These are phyloP conservation scores for Nothura maculosa DNA, from an alignment of 2,797 vertebrate species.

Conservation along the genomic window DNA sequence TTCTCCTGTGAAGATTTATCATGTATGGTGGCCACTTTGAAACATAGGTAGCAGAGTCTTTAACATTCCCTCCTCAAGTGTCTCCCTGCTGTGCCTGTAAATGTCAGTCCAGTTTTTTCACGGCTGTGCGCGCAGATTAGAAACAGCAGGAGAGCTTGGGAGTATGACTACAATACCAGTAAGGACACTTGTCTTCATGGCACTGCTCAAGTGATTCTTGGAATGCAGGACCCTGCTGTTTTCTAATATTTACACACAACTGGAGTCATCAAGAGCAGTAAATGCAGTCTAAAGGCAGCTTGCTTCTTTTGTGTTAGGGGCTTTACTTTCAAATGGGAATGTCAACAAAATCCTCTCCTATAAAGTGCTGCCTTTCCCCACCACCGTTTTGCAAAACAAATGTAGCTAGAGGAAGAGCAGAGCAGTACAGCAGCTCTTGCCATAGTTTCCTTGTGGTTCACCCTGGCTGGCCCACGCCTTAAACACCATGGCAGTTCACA, in stretches of 20 bases:
- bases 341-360: constrained; percentile 55
- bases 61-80: constrained; percentile 95
- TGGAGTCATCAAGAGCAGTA: constrained; percentile 89
- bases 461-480: not conserved
- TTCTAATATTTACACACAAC: constrained; percentile 99
- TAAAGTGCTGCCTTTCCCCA: not conserved
- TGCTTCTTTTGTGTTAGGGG: constrained; percentile 80
- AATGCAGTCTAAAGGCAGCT: constrained; percentile 82
- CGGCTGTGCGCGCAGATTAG: constrained; percentile 97
- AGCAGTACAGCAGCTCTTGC: not conserved
- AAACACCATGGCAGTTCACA: not conserved
- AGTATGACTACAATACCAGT: constrained; percentile 94
- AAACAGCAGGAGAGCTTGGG: constrained; percentile 93
- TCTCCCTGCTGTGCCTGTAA: constrained; percentile 97
- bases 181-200: constrained; percentile 93
- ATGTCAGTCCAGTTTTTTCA: constrained; percentile 99
- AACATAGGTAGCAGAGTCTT: constrained; percentile 93
- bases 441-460: not conserved
- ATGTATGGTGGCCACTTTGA: constrained; percentile 91
- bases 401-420: not conserved
- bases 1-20: constrained; percentile 85
- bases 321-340: constrained; percentile 76
- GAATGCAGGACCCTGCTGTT: constrained; percentile 94
- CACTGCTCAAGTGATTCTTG: constrained; percentile 92
- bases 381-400: not conserved